phyloP scores from a whole-genome alignment of 2,888 invertebrate genomes.

The Conus canariensis region DNA sequence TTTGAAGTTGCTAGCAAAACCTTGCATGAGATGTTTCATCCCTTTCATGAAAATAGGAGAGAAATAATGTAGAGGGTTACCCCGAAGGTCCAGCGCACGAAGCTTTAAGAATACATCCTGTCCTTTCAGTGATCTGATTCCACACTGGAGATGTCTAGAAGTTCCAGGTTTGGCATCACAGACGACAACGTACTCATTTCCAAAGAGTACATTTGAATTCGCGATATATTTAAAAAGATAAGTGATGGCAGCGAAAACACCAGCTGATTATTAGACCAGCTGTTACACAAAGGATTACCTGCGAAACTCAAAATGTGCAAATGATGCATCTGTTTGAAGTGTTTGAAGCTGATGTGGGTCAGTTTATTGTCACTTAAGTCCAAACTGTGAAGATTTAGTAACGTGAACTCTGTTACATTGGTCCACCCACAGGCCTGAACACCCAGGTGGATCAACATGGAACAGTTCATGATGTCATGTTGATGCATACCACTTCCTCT shows the following conservation, averaged over 20 bases:
- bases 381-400: not conserved
- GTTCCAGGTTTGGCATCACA: not conserved
- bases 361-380: slow-evolving; percentile 17
- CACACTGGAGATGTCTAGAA: slow-evolving; percentile 39
- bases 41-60: not conserved
- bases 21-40: not conserved
- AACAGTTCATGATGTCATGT: not conserved
- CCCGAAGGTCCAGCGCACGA: slow-evolving; percentile 22
- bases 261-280: not conserved
- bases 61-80: not conserved
- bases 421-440: not conserved
- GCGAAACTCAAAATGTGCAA: not conserved
- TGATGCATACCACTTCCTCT: not conserved
- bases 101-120: not conserved
- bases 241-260: not conserved
- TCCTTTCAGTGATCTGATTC: not conserved
- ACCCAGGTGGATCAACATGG: not conserved
- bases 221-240: not conserved
- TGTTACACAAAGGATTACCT: not conserved
- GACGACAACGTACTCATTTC: not conserved
- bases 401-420: not conserved
- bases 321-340: slow-evolving; percentile 13
- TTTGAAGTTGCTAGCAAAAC: slow-evolving; percentile 39
- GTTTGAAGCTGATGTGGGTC: slow-evolving; percentile 3
- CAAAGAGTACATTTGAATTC: not conserved